phyloP scores from a whole-genome alignment of 2,797 vertebrate genomes.

The Sebastes alutus region DNA sequence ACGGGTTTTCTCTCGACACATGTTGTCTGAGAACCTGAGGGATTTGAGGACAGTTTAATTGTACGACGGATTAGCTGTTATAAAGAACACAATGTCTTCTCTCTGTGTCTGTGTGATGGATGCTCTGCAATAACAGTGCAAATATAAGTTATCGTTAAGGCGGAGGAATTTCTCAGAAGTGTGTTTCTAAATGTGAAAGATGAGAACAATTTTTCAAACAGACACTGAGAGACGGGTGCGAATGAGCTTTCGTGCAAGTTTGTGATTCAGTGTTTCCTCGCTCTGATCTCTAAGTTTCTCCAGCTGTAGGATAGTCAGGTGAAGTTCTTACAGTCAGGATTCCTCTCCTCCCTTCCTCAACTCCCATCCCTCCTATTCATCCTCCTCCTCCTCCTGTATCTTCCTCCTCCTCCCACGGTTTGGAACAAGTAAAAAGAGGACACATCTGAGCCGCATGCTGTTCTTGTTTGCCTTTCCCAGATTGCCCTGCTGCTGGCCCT shows the following conservation, averaged over 20 bases:
- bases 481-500: conserved; percentile 54
- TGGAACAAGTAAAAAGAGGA: conserved; percentile 34
- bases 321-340: conserved; percentile 20
- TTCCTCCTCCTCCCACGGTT: conserved; percentile 27
- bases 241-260: background rate
- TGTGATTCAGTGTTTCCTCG: conserved; percentile 1
- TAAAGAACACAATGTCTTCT: conserved; percentile 12
- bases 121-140: background rate
- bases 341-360: conserved; percentile 11
- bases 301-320: conserved; percentile 52
- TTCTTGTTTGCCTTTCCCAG: conserved; percentile 60
- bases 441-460: conserved; percentile 60
- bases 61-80: background rate
- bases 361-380: conserved; percentile 22
- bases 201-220: background rate
- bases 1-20: background rate
- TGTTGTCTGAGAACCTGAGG: background rate
- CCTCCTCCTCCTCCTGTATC: conserved; percentile 21
- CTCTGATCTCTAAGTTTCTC: conserved; percentile 47
- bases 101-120: conserved; percentile 23
- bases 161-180: conserved; percentile 10
- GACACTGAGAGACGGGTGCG: background rate
- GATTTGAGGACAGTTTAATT: background rate
- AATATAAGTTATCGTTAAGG: background rate
- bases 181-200: background rate